These are phyloP conservation scores for Chloropsis hardwickii DNA, from an alignment of 2,113 vertebrate genomes.

Conservation along the genomic window DNA sequence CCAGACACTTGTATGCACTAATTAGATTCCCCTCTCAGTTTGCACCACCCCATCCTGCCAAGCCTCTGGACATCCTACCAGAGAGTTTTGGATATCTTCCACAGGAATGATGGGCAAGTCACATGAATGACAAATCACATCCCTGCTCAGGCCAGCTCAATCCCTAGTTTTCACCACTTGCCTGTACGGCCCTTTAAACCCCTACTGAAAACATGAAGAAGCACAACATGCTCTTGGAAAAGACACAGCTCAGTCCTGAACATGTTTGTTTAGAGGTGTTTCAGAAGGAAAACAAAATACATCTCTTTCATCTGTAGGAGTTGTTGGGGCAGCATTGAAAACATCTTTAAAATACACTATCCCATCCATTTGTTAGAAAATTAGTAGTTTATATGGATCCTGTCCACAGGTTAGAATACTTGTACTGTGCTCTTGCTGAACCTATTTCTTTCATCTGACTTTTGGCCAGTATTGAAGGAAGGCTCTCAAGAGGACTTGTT, in stretches of 20 bases:
- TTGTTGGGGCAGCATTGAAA: neutral
- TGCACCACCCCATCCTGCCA: neutral
- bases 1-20: neutral
- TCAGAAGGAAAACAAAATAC: neutral
- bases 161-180: neutral
- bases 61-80: neutral
- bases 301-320: neutral
- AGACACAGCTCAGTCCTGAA: neutral
- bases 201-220: neutral
- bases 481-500: too few relatives aligned
- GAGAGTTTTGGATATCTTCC: neutral
- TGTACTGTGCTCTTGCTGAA: neutral
- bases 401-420: neutral
- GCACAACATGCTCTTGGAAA: neutral
- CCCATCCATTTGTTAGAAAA: neutral
- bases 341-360: neutral
- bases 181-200: neutral
- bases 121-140: neutral
- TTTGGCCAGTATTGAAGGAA: neutral
- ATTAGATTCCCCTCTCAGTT: neutral
- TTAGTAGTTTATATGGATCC: neutral
- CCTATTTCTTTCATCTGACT: neutral
- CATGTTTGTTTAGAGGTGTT: neutral
- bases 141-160: neutral
- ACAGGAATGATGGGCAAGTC: too few relatives aligned